phyloP scores from a whole-genome alignment of 2,888 invertebrate species.

The Plebejus argus region DNA sequence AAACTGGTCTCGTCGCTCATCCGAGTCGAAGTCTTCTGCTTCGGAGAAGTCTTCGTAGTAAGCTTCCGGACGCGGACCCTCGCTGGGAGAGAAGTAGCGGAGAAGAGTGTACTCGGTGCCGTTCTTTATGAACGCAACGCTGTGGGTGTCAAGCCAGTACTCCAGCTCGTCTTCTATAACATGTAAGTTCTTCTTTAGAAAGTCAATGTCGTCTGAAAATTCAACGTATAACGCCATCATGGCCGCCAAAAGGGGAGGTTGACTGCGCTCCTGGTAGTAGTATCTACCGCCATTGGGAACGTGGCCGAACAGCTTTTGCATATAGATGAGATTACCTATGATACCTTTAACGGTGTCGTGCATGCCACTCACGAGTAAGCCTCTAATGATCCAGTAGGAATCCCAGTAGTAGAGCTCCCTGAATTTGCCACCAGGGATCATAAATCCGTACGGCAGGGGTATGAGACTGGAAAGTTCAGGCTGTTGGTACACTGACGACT shows the following conservation, averaged over 20 bases:
- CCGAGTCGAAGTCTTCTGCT: slow-evolving; percentile 70
- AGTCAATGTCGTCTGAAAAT: slow-evolving; percentile 82
- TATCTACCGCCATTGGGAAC: slow-evolving; percentile 92
- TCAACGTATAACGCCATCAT: slow-evolving; percentile 87
- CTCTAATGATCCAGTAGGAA: slow-evolving; percentile 92
- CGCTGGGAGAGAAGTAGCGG: slow-evolving; percentile 81
- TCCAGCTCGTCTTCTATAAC: slow-evolving; percentile 83
- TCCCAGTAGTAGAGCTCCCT: slow-evolving; percentile 93
- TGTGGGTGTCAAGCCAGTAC: slow-evolving; percentile 83
- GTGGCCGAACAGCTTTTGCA: slow-evolving; percentile 84
- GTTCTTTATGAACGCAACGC: slow-evolving; percentile 72
- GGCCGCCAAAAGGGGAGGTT: slow-evolving; percentile 84
- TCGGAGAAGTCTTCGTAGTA: slow-evolving; percentile 83
- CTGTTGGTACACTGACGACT: slow-evolving; percentile 74
- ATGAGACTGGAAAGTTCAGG: slow-evolving; percentile 84
- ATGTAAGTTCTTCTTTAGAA: slow-evolving; percentile 80
- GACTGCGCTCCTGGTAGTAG: slow-evolving; percentile 87
- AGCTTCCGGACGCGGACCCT: slow-evolving; percentile 87
- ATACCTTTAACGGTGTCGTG: slow-evolving; percentile 86
- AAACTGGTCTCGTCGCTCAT: slow-evolving; percentile 73
- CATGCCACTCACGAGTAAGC: slow-evolving; percentile 89
- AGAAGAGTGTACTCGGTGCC: slow-evolving; percentile 77
- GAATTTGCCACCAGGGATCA: slow-evolving; percentile 87
- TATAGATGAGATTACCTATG: slow-evolving; percentile 86
- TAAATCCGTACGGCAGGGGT: slow-evolving; percentile 84